Conservation (phyloP, 23 tunicate species). For the Clavelina lepadiformis region DNA sequence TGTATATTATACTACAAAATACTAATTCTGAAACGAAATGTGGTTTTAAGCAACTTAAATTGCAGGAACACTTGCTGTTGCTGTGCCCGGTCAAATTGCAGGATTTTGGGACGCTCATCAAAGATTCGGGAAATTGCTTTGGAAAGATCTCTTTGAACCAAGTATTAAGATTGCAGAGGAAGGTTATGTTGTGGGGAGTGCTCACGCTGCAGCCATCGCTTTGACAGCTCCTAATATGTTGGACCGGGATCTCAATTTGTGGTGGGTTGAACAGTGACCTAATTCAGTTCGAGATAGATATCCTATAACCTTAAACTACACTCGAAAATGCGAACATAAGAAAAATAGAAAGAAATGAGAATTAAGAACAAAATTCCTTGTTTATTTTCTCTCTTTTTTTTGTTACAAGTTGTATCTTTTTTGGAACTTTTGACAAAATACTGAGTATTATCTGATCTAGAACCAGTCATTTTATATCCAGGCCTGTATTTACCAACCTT, state of each 20-base stretch:
- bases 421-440: too few relatives aligned
- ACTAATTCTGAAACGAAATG: too few relatives aligned
- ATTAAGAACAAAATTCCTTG: too few relatives aligned
- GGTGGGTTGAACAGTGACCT: slow-evolving; percentile 40
- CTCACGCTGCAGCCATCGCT: slow-evolving; percentile 52
- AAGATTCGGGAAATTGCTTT: slow-evolving; percentile 74
- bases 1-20: too few relatives aligned
- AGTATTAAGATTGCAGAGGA: slow-evolving; percentile 66
- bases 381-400: too few relatives aligned
- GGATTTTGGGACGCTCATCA: slow-evolving; percentile 92
- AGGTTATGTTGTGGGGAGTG: slow-evolving; percentile 37
- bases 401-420: too few relatives aligned
- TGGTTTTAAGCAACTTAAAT: not conserved
- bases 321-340: too few relatives aligned
- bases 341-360: too few relatives aligned
- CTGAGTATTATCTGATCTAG: too few relatives aligned
- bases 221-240: slow-evolving; percentile 12
- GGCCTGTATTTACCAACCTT: slow-evolving; percentile 54
- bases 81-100: slow-evolving; percentile 86
- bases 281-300: too few relatives aligned
- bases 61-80: slow-evolving; percentile 64
- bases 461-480: too few relatives aligned
- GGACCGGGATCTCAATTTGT: slow-evolving; percentile 55
- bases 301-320: too few relatives aligned
- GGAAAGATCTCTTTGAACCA: slow-evolving; percentile 77